Conservation (phyloP, 2,797 vertebrate genomes). For the Acrossocheilus wenchowensis region DNA sequence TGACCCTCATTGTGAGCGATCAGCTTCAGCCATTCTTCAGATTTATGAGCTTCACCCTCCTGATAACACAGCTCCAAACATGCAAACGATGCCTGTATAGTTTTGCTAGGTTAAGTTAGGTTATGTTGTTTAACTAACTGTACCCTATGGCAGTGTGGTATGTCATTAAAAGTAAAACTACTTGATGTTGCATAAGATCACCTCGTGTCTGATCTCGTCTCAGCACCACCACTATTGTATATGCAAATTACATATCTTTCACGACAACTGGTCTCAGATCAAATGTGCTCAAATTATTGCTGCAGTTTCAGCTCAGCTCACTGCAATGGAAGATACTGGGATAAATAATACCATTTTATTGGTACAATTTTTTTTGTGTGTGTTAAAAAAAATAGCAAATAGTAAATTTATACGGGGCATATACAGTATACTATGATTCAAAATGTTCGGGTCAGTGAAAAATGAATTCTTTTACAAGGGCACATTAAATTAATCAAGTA, state of each 20-base stretch:
- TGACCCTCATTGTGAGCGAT: conserved; percentile 24
- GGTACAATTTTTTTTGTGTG: too few species aligned
- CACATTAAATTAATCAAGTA: not conserved
- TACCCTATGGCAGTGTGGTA: not conserved
- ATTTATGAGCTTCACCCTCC: conserved; percentile 19
- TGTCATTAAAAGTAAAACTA: not conserved
- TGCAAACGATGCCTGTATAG: not conserved
- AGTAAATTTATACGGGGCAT: too few species aligned
- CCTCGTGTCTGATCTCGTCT: too few species aligned
- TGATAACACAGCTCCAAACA: not conserved
- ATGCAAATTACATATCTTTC: not conserved
- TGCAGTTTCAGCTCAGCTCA: not conserved
- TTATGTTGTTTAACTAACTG: not conserved
- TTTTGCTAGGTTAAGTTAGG: not conserved
- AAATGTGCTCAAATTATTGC: not conserved
- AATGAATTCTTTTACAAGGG: not conserved
- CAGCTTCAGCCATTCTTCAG: conserved; percentile 20
- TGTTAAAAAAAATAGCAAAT: too few species aligned
- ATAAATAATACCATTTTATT: not conserved
- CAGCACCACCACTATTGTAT: not conserved
- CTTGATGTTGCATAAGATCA: not conserved
- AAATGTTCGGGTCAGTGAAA: not conserved
- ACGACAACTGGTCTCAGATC: not conserved
- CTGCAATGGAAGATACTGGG: not conserved
- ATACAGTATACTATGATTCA: not conserved